Percentiles rank a stretch among this genome's conserved stretches.
These are phyloP conservation scores for Syngnathus floridae DNA, from an alignment of 2,113 vertebrate genomes.

Conservation along the genomic window DNA sequence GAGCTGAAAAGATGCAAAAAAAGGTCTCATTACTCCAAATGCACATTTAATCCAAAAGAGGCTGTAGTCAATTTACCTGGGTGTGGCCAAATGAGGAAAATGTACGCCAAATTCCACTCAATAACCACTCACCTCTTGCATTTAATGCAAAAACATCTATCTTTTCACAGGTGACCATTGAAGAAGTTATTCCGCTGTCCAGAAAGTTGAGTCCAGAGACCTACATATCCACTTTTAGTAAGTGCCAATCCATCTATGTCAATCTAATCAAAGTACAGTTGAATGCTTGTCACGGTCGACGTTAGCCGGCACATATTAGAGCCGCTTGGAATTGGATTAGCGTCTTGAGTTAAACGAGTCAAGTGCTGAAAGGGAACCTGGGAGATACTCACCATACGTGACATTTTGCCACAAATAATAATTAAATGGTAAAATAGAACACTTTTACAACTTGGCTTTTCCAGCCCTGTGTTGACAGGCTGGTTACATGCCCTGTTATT, in stretches of 20 bases:
- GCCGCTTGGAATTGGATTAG: conserved; percentile 56
- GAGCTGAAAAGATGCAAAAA: background rate
- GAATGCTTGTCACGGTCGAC: conserved; percentile 52
- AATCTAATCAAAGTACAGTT: conserved; percentile 13
- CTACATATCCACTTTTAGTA: conserved; percentile 66
- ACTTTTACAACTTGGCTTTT: background rate
- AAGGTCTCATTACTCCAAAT: background rate
- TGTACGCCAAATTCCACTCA: conserved; percentile 20
- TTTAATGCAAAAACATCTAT: conserved; percentile 1
- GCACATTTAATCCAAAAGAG: too few relatives aligned
- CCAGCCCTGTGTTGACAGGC: background rate
- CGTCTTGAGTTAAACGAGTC: conserved; percentile 41
- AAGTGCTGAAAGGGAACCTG: background rate
- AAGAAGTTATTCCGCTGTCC: conserved; percentile 43
- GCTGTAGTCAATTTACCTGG: background rate
- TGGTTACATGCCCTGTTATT: background rate
- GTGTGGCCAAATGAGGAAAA: too few relatives aligned
- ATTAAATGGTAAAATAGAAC: background rate
- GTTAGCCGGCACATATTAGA: conserved; percentile 49
- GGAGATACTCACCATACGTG: conserved; percentile 6
- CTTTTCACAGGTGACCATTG: conserved; percentile 40
- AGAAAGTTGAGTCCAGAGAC: conserved; percentile 55
- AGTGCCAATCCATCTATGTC: conserved; percentile 30
- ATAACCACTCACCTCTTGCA: background rate
- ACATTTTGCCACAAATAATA: background rate